Evolutionary conservation across 2,113 vertebrate genomes (phyloP).

Genomic region (Barbus barbus): DNA sequence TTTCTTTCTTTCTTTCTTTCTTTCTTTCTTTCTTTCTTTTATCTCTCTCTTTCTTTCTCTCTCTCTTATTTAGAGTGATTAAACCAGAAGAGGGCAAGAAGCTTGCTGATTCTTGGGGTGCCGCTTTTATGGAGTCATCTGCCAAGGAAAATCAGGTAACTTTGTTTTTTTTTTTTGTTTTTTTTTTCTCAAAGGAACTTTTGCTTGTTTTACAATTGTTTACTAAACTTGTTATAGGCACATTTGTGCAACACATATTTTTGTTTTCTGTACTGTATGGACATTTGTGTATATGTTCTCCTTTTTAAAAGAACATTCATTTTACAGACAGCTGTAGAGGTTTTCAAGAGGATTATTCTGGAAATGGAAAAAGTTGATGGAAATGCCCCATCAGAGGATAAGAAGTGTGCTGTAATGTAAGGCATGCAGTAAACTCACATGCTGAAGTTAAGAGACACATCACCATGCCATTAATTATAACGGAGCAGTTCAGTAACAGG

Average conservation of each 20-base stretch:
- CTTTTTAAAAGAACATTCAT: slow-evolving; percentile 23
- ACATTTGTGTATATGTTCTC: not conserved
- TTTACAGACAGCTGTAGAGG: slow-evolving; percentile 78
- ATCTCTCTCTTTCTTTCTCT: too few relatives aligned
- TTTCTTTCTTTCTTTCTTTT: too few relatives aligned
- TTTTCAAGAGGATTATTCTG: slow-evolving; percentile 82
- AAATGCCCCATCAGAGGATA: slow-evolving; percentile 73
- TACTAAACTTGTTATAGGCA: not conserved
- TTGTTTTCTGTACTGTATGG: not conserved
- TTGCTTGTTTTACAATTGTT: not conserved
- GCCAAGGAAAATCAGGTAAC: slow-evolving; percentile 85
- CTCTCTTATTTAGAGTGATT: slow-evolving; percentile 68
- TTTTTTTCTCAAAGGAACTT: not conserved
- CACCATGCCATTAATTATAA: slow-evolving; percentile 51
- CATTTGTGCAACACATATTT: not conserved
- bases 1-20: too few relatives aligned
- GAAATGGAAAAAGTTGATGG: slow-evolving; percentile 84
- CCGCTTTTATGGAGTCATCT: slow-evolving; percentile 83
- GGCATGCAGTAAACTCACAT: slow-evolving; percentile 65
- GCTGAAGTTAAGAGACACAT: slow-evolving; percentile 71
- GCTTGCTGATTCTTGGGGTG: slow-evolving; percentile 81
- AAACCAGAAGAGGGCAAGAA: slow-evolving; percentile 84
- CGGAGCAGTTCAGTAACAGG: not conserved
- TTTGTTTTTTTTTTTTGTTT: not conserved
- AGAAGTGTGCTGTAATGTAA: slow-evolving; percentile 79